Evolutionary conservation across 2,888 invertebrate species (phyloP).

Genomic region (Kryphioiulus occultus): DNA sequence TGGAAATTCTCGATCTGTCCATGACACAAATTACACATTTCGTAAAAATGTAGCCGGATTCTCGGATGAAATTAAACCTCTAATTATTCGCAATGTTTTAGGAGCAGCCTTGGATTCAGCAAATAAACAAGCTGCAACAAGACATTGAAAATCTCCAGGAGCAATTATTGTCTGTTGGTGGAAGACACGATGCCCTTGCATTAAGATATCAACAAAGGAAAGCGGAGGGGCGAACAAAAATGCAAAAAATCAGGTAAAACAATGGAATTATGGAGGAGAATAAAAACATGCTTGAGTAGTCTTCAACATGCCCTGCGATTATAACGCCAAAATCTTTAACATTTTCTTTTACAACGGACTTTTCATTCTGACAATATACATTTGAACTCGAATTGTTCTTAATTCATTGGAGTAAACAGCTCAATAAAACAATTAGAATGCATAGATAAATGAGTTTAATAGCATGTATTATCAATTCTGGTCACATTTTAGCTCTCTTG

Average conservation of each 20-base stretch:
- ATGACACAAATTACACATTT: background rate
- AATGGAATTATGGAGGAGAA: background rate
- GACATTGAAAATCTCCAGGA: slow-evolving; percentile 51
- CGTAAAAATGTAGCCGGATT: background rate
- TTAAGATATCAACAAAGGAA: slow-evolving; percentile 49
- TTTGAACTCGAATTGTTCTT: too few relatives aligned
- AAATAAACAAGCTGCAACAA: slow-evolving; percentile 46
- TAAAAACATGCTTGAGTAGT: too few relatives aligned
- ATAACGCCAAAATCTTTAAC: too few relatives aligned
- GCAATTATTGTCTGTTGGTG: slow-evolving; percentile 43
- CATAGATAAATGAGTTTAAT: too few relatives aligned
- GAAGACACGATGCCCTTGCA: slow-evolving; percentile 45
- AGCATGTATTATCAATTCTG: background rate
- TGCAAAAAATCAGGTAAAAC: slow-evolving; percentile 48
- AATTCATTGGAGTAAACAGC: too few relatives aligned
- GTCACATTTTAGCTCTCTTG: background rate
- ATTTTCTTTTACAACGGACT: too few relatives aligned
- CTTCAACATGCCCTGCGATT: too few relatives aligned
- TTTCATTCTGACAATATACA: too few relatives aligned
- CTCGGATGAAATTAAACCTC: background rate
- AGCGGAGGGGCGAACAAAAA: slow-evolving; percentile 49
- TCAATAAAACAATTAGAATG: too few relatives aligned
- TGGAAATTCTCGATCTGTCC: background rate
- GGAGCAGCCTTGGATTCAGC: slow-evolving; percentile 42
- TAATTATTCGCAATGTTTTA: slow-evolving; percentile 28